Percentiles rank a stretch among this genome's conserved stretches.
Evolutionary conservation across 2,797 vertebrate genomes (phyloP).

Genomic region (Cuculus canorus): DNA sequence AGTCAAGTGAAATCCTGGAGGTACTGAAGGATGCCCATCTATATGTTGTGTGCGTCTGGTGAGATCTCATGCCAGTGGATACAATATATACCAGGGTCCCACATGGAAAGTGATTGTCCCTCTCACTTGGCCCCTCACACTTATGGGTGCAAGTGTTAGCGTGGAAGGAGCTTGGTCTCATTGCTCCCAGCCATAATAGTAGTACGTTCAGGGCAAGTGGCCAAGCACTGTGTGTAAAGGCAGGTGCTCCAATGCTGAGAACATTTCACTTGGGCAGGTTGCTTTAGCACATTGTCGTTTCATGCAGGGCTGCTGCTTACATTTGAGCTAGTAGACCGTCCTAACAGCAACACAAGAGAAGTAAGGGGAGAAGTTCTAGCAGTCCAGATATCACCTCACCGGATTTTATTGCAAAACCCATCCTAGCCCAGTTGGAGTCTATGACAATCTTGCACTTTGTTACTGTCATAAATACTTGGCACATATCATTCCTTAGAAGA

Average conservation of each 20-base stretch:
- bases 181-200: not conserved
- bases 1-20: not conserved
- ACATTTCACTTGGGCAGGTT: not conserved
- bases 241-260: not conserved
- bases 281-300: fast-evolving
- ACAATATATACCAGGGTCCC: not conserved
- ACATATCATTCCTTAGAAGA: fast-evolving
- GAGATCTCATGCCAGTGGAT: not conserved
- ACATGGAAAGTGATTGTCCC: not conserved
- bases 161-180: not conserved
- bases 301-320: not conserved
- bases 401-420: not conserved
- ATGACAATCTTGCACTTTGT: not conserved
- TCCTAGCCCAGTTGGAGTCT: not conserved
- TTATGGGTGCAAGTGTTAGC: not conserved
- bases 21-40: not conserved
- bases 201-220: not conserved
- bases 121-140: not conserved
- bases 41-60: not conserved
- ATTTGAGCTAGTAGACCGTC: not conserved
- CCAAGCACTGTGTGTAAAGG: fast-evolving
- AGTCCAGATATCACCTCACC: not conserved
- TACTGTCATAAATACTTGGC: not conserved
- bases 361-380: not conserved
- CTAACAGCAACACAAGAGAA: not conserved